Conservation (phyloP, 1,140 invertebrate species). For the silkworm (Bombyx mori) region DNA sequence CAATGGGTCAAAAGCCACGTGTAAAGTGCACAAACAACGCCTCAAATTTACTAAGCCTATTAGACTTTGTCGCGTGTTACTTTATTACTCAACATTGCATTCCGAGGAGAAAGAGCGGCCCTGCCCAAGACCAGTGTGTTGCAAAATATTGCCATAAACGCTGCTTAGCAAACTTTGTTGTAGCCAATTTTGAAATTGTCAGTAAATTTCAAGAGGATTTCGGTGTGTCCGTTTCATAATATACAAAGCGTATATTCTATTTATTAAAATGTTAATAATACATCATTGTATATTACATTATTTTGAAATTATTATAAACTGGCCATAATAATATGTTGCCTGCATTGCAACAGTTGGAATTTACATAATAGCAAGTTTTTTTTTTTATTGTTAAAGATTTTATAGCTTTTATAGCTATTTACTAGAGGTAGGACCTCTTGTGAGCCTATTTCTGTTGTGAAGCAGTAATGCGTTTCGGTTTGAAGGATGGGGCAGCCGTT, state of each 20-base stretch:
- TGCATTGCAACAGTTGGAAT: no score
- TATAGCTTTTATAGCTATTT: no score
- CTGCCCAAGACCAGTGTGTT: conserved; percentile 42
- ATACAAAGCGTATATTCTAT: not conserved
- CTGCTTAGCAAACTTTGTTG: conserved; percentile 37
- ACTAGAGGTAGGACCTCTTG: no score
- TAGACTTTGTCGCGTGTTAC: conserved; percentile 2
- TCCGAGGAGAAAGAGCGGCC: conserved; percentile 55
- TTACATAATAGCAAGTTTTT: no score
- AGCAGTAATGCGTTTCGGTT: no score
- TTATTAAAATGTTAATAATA: no score
- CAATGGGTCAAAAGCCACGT: not conserved
- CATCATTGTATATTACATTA: no score
- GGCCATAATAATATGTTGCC: no score
- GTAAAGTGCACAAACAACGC: not conserved
- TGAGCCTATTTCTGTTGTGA: no score
- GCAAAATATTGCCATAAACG: conserved; percentile 43
- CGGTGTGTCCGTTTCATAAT: conserved; percentile 25
- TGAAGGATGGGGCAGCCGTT: no score
- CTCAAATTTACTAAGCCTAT: not conserved
- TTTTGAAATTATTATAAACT: no score
- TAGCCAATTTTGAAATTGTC: conserved; percentile 46
- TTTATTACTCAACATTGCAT: conserved; percentile 24
- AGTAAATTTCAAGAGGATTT: conserved; percentile 46
- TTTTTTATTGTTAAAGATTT: no score